Evolutionary conservation across 2,113 vertebrate species (phyloP).

Genomic region (Eulacestoma nigropectus): DNA sequence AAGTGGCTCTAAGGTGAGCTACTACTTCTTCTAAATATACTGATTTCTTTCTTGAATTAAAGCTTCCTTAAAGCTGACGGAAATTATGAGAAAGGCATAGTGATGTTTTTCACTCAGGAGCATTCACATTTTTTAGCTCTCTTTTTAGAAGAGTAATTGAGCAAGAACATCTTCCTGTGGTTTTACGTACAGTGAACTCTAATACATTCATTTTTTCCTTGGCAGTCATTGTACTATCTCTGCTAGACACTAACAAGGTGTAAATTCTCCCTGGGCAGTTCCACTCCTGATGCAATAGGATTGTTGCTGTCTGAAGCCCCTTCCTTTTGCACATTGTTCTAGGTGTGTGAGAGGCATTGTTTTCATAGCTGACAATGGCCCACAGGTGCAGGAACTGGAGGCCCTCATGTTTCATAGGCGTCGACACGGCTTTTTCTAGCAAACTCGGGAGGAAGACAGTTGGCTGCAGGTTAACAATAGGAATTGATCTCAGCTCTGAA

Average conservation of each 20-base stretch:
- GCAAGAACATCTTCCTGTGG: not conserved
- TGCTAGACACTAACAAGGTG: not conserved
- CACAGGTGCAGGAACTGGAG: not conserved
- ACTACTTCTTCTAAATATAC: not conserved
- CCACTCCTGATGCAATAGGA: rapidly evolving
- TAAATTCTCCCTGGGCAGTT: not conserved
- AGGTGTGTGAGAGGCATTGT: not conserved
- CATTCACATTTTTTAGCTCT: not conserved
- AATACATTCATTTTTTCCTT: not conserved
- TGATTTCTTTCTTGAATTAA: not conserved
- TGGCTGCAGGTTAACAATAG: not conserved
- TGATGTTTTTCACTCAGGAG: not conserved
- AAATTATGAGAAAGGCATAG: not conserved
- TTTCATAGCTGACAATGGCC: not conserved
- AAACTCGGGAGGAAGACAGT: not conserved
- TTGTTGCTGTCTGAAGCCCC: not conserved
- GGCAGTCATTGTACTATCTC: not conserved
- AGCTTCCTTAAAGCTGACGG: not conserved
- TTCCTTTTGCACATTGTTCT: not conserved
- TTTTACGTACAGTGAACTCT: not conserved
- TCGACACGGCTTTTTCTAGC: not conserved
- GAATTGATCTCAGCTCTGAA: not conserved
- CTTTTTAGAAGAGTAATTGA: not conserved
- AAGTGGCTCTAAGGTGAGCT: not conserved
- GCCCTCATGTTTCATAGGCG: rapidly evolving